Percentiles rank a stretch among this genome's conserved stretches.
Evolutionary conservation across 1,140 invertebrate species (phyloP).

Genomic region (Akabosia matsudoensis): DNA sequence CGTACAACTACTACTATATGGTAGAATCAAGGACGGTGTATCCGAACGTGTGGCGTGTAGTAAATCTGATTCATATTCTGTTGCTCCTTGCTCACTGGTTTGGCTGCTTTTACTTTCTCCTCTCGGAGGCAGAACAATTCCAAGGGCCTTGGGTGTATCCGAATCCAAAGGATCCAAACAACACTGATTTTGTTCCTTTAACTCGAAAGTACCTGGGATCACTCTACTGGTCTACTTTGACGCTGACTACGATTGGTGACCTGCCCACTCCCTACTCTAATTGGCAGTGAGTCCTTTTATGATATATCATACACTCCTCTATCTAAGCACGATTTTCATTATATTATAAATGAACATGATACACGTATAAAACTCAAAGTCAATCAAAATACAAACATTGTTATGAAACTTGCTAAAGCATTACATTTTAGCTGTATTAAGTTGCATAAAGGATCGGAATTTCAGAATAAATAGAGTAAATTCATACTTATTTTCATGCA

Average conservation of each 20-base stretch:
- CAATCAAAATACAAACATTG: no score
- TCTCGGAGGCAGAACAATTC: constrained; percentile 87
- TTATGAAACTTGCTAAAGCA: no score
- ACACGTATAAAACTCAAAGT: neutral
- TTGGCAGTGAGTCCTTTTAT: constrained; percentile 81
- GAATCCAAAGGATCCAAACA: constrained; percentile 29
- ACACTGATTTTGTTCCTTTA: constrained; percentile 73
- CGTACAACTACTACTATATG: constrained; percentile 91
- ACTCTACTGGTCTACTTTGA: constrained; percentile 93
- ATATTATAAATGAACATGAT: no score
- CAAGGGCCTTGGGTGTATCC: constrained; percentile 33
- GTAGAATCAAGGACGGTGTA: constrained; percentile 91
- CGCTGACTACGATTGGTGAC: constrained; percentile 93
- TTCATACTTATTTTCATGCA: no score
- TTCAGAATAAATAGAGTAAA: no score
- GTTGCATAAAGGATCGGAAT: no score
- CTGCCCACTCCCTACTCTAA: constrained; percentile 91
- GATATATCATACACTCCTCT: no score
- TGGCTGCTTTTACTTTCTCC: constrained; percentile 92
- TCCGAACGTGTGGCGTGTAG: constrained; percentile 92
- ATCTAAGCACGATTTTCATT: neutral
- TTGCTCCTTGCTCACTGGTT: constrained; percentile 95
- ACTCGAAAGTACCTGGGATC: constrained; percentile 90
- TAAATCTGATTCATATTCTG: constrained; percentile 90
- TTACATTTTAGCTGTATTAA: no score